A percentile compares a stretch with the other conserved stretches of the same genome.
phyloP scores from a whole-genome alignment of 2,797 vertebrate genomes.

The Microchirus variegatus region DNA sequence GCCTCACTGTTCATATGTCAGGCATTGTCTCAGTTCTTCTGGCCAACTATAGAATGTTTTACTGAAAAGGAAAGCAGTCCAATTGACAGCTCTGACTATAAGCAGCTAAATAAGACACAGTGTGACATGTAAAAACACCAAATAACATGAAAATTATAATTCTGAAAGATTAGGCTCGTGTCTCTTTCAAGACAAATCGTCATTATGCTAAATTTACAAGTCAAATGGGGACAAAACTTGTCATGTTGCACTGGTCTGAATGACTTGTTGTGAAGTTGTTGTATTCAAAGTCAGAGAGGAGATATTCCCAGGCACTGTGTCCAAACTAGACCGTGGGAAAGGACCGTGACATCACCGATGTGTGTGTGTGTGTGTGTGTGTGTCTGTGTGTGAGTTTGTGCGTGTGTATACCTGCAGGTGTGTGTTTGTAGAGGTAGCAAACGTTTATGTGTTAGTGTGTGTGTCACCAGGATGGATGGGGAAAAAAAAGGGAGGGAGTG shows the following conservation, averaged over 20 bases:
- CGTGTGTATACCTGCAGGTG: neutral
- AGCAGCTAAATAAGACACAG: no score
- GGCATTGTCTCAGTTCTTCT: no score
- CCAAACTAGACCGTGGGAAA: neutral
- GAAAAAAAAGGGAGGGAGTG: neutral
- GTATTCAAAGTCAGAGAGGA: neutral
- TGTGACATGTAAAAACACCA: no score
- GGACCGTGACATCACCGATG: neutral
- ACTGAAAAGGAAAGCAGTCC: no score
- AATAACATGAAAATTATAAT: neutral
- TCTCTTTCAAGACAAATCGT: neutral
- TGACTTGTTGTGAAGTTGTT: neutral
- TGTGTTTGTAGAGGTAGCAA: neutral
- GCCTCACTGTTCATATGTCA: no score
- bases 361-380: neutral
- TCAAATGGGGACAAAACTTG: no score
- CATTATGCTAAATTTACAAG: no score
- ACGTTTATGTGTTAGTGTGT: neutral
- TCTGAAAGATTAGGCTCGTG: no score
- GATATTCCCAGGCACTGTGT: neutral
- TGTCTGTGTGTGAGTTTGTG: neutral
- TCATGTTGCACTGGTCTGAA: no score
- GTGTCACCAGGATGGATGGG: conserved; percentile 3
- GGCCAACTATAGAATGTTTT: no score
- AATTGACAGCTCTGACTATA: no score